phyloP scores from a whole-genome alignment of 2,113 vertebrate genomes.

The Lampris incognitus region DNA sequence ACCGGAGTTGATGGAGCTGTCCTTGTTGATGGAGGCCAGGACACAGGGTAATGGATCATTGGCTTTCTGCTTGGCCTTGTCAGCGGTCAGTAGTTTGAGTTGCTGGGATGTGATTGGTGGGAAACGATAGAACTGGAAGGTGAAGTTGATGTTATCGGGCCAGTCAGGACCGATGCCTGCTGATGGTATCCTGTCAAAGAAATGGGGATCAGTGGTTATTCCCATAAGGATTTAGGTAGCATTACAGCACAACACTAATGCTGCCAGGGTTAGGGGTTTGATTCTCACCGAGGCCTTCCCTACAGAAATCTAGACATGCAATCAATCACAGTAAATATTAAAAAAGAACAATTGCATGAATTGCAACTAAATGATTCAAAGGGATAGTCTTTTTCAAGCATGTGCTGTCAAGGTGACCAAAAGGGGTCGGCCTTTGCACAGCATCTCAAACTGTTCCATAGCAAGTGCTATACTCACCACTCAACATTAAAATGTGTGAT shows the following conservation, averaged over 20 bases:
- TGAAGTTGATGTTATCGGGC: slow-evolving; percentile 88
- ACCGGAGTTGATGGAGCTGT: slow-evolving; percentile 81
- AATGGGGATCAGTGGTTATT: slow-evolving; percentile 2
- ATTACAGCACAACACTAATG: no score
- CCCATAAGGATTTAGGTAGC: background rate
- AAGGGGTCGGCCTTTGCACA: background rate
- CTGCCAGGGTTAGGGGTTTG: no score
- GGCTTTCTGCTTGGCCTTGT: background rate
- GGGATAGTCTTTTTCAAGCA: no score
- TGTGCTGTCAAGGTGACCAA: background rate
- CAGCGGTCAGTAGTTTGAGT: slow-evolving; percentile 82
- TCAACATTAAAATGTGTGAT: background rate
- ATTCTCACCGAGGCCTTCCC: no score
- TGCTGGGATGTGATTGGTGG: slow-evolving; percentile 84
- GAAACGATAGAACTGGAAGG: slow-evolving; percentile 97
- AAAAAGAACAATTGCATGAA: background rate
- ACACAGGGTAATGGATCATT: slow-evolving; percentile 68
- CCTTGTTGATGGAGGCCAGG: slow-evolving; percentile 79
- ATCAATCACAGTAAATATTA: background rate
- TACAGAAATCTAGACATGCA: no score
- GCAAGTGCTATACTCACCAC: background rate
- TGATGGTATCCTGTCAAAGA: slow-evolving; percentile 76
- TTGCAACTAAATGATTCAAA: background rate
- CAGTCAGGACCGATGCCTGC: slow-evolving; percentile 59
- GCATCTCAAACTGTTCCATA: background rate